These are phyloP conservation scores for Orchesellides sinensis DNA, from an alignment of 2,888 invertebrate genomes.

Conservation along the genomic window DNA sequence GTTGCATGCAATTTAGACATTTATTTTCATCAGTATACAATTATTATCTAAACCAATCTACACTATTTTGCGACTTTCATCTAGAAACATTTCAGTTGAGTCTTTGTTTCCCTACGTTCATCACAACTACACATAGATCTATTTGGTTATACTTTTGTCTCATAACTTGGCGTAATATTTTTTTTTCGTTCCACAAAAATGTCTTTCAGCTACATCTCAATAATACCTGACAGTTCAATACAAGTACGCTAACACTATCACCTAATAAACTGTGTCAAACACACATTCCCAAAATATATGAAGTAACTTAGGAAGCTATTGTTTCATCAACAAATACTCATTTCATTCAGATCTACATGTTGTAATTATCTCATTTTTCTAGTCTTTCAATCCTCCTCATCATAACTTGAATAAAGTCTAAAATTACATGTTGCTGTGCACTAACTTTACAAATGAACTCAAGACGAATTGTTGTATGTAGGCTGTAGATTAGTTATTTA, in stretches of 20 bases:
- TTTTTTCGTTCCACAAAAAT: neutral
- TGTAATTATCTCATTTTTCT: neutral
- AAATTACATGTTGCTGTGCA: too few relatives aligned
- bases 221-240: neutral
- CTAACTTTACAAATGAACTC: too few relatives aligned
- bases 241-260: conserved; percentile 11
- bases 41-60: too few relatives aligned
- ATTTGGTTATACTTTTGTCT: neutral
- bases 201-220: conserved; percentile 25
- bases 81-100: neutral
- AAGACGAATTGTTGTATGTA: too few relatives aligned
- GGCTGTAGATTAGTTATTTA: too few relatives aligned
- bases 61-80: too few relatives aligned
- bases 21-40: too few relatives aligned
- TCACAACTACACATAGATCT: neutral
- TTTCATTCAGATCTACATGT: neutral
- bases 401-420: too few relatives aligned
- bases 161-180: neutral
- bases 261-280: too few relatives aligned
- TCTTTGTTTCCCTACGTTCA: conserved; percentile 10
- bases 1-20: too few relatives aligned
- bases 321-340: neutral
- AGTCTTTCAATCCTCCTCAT: neutral
- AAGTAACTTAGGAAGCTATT: neutral
- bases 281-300: neutral